Evolutionary conservation across 2,888 invertebrate species (phyloP), one percentile per base, ranked within the genome.

Genomic region (Ormyrus labotus): DNA sequence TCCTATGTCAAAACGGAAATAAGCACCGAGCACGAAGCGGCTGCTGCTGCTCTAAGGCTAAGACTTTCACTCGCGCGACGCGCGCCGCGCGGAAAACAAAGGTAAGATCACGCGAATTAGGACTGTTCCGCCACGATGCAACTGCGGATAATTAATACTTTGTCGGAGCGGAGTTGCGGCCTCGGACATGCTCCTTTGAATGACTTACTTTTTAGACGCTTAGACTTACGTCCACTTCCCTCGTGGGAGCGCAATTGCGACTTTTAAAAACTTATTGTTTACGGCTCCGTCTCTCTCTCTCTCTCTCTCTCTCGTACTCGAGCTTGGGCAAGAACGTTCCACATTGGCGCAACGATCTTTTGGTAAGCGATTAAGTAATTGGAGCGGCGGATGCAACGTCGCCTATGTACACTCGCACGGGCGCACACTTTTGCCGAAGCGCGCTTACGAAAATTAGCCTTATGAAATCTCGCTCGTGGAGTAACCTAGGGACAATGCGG

Each of bases 91-190:
- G 79, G 79, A 47, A 69, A 69, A 69, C 79, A 69, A 69, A 68
- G 64, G 48, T 55, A 65, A 55, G 48, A 65, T 58, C 58, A 72
- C 67, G 68, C 58, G 58, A 80, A 75, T 76, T 75, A 80, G 76
- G 60, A 76, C 71, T 61, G 70, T 76, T 76, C 64, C 61, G 65
- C 69, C 67, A 65, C 71, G 65, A 75, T 75, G 71, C 76, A 75
- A 80, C 64, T n/a, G 51, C 61, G 60, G 80, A 76, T 80, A 80
- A 80, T 80, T 80, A 80, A 76, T 71, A 76, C 71, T 75, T 73
- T 76, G 68, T 57, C 47, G 63, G 11, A 63, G 63, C 50, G 34
- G 34, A 34, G 53, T 61, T 48, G 60, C 58, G 72, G 19, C 57
- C 13, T 34, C 63, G 50, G 7, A 13, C 6, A 53, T 13, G n/a